Conservation (phyloP, 2,888 invertebrate species). For the Synanthedon vespiformis region DNA sequence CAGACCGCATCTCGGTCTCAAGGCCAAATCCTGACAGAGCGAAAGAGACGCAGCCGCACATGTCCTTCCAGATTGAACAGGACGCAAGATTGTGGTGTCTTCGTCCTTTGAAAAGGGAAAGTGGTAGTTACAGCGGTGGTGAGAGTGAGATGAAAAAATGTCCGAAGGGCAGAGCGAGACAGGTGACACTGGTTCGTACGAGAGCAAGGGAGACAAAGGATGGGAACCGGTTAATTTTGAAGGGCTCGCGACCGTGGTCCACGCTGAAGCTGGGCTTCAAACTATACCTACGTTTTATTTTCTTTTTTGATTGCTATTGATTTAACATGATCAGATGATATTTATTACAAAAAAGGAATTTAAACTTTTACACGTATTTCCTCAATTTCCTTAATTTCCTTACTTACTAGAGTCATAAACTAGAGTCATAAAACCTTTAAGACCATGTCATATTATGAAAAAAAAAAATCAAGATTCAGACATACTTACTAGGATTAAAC, state of each 20-base stretch:
- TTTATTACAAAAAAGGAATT: background rate
- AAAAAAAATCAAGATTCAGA: too few species aligned
- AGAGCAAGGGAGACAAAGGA: slow-evolving; percentile 24
- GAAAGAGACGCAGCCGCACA: slow-evolving; percentile 26
- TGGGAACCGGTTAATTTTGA: slow-evolving; percentile 66
- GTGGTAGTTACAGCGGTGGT: slow-evolving; percentile 55
- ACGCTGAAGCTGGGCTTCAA: slow-evolving; percentile 32
- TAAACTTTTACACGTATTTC: too few species aligned
- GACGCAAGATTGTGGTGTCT: slow-evolving; percentile 38
- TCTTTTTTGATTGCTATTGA: slow-evolving; percentile 53
- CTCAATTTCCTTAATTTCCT: too few species aligned
- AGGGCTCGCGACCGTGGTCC: slow-evolving; percentile 57
- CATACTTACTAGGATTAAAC: too few species aligned
- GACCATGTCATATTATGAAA: too few species aligned
- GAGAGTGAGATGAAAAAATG: slow-evolving; percentile 68
- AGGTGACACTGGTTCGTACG: slow-evolving; percentile 11
- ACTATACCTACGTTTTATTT: slow-evolving; percentile 26
- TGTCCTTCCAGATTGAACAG: slow-evolving; percentile 11
- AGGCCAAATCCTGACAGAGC: slow-evolving; percentile 56
- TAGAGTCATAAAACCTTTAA: too few species aligned
- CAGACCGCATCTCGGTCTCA: slow-evolving; percentile 61
- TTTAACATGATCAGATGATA: slow-evolving; percentile 23
- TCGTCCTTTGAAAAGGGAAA: slow-evolving; percentile 71
- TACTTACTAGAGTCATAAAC: too few species aligned
- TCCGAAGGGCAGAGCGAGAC: slow-evolving; percentile 48